Percentiles rank a stretch among this genome's conserved stretches.
Evolutionary conservation across 2,888 invertebrate genomes (phyloP).

Genomic region (Andrena fulva): DNA sequence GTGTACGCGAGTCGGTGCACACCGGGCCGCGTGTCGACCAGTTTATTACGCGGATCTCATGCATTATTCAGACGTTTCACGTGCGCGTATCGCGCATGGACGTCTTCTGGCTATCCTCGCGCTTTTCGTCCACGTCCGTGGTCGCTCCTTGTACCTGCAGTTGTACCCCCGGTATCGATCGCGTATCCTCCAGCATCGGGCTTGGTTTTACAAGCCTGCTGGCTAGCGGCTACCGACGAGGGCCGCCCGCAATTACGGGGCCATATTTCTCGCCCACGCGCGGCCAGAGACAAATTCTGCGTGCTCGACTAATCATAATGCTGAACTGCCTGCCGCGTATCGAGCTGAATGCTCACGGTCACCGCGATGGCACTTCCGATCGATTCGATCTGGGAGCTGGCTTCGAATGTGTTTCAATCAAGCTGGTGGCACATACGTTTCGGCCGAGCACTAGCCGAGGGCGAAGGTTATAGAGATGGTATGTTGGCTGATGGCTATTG

Average conservation of each 20-base stretch:
- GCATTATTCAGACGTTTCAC: slow-evolving; percentile 62
- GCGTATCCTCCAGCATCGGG: slow-evolving; percentile 28
- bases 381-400: background rate
- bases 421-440: background rate
- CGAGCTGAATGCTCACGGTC: slow-evolving; percentile 3
- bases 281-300: slow-evolving; percentile 62
- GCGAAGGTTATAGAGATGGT: too few species aligned
- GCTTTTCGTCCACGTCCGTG: slow-evolving; percentile 8
- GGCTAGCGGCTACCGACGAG: slow-evolving; percentile 36
- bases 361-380: background rate
- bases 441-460: background rate
- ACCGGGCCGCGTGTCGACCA: slow-evolving; percentile 36
- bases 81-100: slow-evolving; percentile 35
- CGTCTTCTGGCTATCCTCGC: slow-evolving; percentile 22
- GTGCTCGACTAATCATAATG: slow-evolving; percentile 55
- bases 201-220: slow-evolving; percentile 35
- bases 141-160: slow-evolving; percentile 6
- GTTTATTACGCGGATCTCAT: slow-evolving; percentile 63
- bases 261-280: slow-evolving; percentile 54
- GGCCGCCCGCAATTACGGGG: background rate
- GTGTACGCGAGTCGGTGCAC: slow-evolving; percentile 16
- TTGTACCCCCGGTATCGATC: slow-evolving; percentile 45
- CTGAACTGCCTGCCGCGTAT: slow-evolving; percentile 38
- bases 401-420: background rate
- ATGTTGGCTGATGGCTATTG: too few species aligned